Evolutionary conservation across 2,113 vertebrate genomes (phyloP), one percentile per base, ranked within the genome.

Genomic region (Aegotheles bennettii): DNA sequence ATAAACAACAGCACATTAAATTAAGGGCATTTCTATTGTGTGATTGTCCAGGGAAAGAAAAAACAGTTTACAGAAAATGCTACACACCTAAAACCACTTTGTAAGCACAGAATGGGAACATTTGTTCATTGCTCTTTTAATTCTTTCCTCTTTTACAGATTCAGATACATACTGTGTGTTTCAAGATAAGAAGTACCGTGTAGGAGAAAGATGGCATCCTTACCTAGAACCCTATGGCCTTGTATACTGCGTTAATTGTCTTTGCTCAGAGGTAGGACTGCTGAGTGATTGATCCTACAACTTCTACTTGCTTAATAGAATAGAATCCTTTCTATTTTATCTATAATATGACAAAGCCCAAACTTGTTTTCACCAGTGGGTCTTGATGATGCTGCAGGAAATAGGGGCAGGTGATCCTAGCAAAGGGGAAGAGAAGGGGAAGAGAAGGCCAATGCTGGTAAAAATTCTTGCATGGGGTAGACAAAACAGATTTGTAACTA

Each of bases 121-220:
- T 54, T 83, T 21, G 43, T 64, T 92, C 65, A 84, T 13, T n/a
- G 11, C 29, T 82, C 50, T 85, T 84, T 50, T 67, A 78, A 91
- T 65, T 95, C 60, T 67, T 82, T 77, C 7, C 92, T 74, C 24
- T 92, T 95, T 91, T 91, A 76, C 97, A 98, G 98, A 98, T 97
- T 98, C 98, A 53, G 98, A 98, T 71, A 98, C 98, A 24, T 97
- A 98, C 82, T 98, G 98, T 82, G 40, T 98, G 70, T 98, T 98
- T 93, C 98, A 98, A 98, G 98, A 98, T 65, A 98, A 98, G 97
- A 98, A 98, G 94, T 98, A 98, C 64, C 98, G 96, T 43, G 96
- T 98, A 74, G 98, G 98, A 81, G 98, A 98, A 92, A 97, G 96
- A 96, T 98, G 98, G 98, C 98, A 98, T 92, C 98, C 98, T 42